phyloP scores from a whole-genome alignment of 1,140 invertebrate genomes.

The Drosophila tristis region DNA sequence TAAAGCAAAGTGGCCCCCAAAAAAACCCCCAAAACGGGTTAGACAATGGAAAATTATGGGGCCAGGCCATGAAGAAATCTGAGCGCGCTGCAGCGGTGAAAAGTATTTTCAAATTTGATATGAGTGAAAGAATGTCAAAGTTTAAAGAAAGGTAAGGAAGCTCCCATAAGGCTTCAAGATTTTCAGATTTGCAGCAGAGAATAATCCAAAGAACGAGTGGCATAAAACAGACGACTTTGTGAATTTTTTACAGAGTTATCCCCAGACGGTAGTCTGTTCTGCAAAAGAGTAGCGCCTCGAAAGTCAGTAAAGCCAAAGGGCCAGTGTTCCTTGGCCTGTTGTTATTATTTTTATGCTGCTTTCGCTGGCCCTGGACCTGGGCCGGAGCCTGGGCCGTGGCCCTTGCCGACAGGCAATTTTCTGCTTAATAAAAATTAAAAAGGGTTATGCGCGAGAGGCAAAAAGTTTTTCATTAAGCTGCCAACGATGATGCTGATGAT shows the following conservation, averaged over 20 bases:
- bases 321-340: slow-evolving; percentile 20
- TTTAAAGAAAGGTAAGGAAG: too few species aligned
- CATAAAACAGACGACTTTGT: too few species aligned
- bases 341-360: slow-evolving; percentile 57
- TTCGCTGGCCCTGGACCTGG: slow-evolving; percentile 17
- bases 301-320: slow-evolving; percentile 54
- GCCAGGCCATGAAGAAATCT: slow-evolving; percentile 3
- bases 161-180: too few species aligned
- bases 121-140: neutral
- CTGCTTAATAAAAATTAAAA: slow-evolving; percentile 82
- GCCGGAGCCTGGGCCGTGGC: slow-evolving; percentile 8
- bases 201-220: too few species aligned
- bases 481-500: slow-evolving; percentile 43
- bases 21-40: slow-evolving; percentile 28
- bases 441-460: slow-evolving; percentile 66
- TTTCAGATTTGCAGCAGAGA: too few species aligned
- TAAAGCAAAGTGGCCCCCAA: slow-evolving; percentile 58
- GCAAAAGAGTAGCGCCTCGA: slow-evolving; percentile 30
- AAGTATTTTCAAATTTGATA: neutral
- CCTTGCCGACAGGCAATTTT: slow-evolving; percentile 68
- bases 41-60: slow-evolving; percentile 27
- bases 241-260: too few species aligned
- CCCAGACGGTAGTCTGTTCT: too few species aligned
- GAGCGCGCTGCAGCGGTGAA: slow-evolving; percentile 10
- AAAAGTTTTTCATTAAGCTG: slow-evolving; percentile 80